Evolutionary conservation across 2,888 invertebrate species (phyloP).

Genomic region (Dryobotodes eremita): DNA sequence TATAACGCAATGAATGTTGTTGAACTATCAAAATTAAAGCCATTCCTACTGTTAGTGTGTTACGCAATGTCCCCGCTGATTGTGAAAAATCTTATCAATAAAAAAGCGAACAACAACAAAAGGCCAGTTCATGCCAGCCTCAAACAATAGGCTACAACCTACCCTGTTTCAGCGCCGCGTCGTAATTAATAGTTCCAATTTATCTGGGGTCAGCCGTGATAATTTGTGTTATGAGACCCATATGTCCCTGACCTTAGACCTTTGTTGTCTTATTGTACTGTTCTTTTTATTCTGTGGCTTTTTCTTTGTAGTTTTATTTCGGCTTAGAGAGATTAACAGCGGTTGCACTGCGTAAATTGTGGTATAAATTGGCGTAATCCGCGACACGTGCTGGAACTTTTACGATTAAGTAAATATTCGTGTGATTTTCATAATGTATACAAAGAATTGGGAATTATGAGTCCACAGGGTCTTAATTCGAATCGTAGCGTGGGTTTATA

Average conservation of each 20-base stretch:
- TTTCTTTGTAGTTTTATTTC: constrained; percentile 30
- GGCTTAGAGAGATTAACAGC: constrained; percentile 14
- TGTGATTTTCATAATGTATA: background rate
- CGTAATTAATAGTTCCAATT: constrained; percentile 65
- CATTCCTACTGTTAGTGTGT: too few relatives aligned
- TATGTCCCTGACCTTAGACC: constrained; percentile 53
- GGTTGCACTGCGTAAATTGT: constrained; percentile 10
- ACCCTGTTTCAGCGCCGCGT: constrained; percentile 27
- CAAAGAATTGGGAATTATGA: background rate
- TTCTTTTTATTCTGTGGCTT: constrained; percentile 20
- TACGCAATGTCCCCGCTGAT: background rate
- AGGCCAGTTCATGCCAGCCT: constrained; percentile 1
- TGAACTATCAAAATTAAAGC: too few relatives aligned
- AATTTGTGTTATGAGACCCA: constrained; percentile 50
- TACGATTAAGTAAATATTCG: too few relatives aligned
- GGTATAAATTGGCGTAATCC: constrained; percentile 23
- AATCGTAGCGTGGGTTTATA: background rate
- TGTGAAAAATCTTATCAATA: constrained; percentile 40
- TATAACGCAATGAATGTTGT: too few relatives aligned
- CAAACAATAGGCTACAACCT: constrained; percentile 42
- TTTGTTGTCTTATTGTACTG: constrained; percentile 36
- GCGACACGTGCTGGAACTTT: background rate
- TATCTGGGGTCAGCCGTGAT: constrained; percentile 56
- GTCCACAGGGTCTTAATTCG: background rate
- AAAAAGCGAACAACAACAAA: constrained; percentile 51